Percentiles rank a stretch among this genome's conserved stretches.
phyloP scores from a whole-genome alignment of 2,113 vertebrate species.

The Asarcornis scutulata region DNA sequence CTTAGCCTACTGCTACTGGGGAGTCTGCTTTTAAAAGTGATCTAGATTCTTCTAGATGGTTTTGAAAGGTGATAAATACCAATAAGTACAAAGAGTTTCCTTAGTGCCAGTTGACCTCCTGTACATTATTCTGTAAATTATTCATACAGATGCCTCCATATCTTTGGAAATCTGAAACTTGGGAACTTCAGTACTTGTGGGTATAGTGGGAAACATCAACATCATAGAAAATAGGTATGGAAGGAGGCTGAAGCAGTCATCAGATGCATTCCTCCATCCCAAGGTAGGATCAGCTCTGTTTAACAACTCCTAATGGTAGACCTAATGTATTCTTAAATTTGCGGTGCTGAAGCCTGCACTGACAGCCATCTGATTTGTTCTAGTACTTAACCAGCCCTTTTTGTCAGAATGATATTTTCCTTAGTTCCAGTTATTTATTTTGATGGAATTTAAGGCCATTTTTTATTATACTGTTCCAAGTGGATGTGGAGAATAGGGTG shows the following conservation, averaged over 20 bases:
- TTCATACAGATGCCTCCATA: not conserved
- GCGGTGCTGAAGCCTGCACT: not conserved
- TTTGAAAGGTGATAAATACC: not conserved
- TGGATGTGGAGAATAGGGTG: not conserved
- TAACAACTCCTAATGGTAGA: not conserved
- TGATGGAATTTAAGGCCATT: not conserved
- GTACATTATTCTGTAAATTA: not conserved
- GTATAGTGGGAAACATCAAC: not conserved
- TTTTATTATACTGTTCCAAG: not conserved
- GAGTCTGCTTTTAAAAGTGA: not conserved
- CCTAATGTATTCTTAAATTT: not conserved
- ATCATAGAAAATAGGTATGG: not conserved
- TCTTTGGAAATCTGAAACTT: not conserved
- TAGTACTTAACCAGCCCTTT: not conserved
- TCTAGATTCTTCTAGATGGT: not conserved
- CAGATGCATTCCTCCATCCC: not conserved
- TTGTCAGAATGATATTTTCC: not conserved
- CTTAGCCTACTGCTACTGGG: not conserved
- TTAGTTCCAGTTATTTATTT: not conserved
- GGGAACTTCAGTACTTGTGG: not conserved
- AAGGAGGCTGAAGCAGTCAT: not conserved
- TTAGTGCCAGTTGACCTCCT: not conserved
- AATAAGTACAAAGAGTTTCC: not conserved
- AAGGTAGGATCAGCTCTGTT: not conserved
- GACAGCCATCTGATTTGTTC: not conserved